Percentiles rank a stretch among this genome's conserved stretches.
These are phyloP conservation scores for Epistrophella euchroma DNA, from an alignment of 2,888 invertebrate genomes.

Conservation along the genomic window DNA sequence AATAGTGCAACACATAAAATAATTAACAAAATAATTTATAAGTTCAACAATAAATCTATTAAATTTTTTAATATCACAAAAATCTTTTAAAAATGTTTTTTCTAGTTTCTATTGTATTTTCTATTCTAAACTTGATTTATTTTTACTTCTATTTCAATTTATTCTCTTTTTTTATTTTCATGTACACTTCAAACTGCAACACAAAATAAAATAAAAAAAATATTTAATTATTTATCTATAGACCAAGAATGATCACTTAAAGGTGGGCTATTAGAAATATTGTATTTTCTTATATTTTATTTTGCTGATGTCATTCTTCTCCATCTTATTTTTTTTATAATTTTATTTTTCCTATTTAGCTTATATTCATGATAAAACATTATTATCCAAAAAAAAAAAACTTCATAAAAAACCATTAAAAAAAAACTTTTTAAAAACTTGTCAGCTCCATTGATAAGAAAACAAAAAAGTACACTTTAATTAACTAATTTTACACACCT, in stretches of 20 bases:
- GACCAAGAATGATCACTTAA: constrained; percentile 56
- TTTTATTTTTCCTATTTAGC: not conserved
- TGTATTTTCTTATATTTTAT: not conserved
- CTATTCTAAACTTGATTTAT: not conserved
- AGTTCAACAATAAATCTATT: not conserved
- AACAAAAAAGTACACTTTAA: not conserved
- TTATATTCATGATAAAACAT: not conserved
- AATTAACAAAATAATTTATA: not conserved
- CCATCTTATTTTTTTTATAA: not conserved
- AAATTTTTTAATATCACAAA: too few relatives aligned
- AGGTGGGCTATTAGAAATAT: constrained; percentile 59
- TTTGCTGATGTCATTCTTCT: constrained; percentile 1
- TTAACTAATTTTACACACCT: not conserved
- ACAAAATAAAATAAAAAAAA: constrained; percentile 31
- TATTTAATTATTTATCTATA: constrained; percentile 16
- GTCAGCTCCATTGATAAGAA: not conserved
- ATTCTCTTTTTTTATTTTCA: constrained; percentile 49
- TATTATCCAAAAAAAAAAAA: not conserved
- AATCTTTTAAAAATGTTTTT: too few relatives aligned
- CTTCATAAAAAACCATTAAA: not conserved
- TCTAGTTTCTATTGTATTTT: not conserved
- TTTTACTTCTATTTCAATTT: not conserved
- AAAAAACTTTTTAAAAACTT: not conserved
- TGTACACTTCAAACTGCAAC: constrained; percentile 53
- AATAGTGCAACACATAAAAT: too few relatives aligned